Conservation (phyloP, 2,113 vertebrate genomes). For the Eolophus roseicapilla region DNA sequence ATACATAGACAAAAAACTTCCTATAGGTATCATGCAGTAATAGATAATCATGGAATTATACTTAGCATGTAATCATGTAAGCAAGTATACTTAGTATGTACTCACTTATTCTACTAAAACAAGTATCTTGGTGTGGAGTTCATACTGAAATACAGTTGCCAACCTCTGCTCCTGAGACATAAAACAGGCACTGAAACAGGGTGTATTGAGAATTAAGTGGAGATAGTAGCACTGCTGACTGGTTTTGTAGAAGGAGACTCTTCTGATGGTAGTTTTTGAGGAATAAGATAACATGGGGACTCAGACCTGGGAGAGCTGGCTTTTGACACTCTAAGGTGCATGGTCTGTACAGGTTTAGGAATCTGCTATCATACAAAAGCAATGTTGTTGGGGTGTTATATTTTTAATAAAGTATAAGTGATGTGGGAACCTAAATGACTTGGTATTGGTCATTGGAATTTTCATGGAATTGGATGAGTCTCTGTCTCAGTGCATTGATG, state of each 20-base stretch:
- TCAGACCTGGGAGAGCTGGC: not conserved
- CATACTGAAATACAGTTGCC: not conserved
- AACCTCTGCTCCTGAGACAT: not conserved
- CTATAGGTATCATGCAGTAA: not conserved
- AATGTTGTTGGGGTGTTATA: fast-evolving
- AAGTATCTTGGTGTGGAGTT: not conserved
- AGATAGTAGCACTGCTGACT: not conserved
- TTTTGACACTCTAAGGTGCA: not conserved
- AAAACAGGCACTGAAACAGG: not conserved
- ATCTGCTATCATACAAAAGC: not conserved
- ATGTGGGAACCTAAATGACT: not conserved
- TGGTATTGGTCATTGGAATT: not conserved
- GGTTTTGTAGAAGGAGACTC: not conserved
- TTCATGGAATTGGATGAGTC: too few relatives aligned
- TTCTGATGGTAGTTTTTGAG: not conserved
- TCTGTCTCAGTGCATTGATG: not conserved
- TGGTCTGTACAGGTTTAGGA: not conserved
- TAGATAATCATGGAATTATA: not conserved
- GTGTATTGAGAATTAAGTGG: not conserved
- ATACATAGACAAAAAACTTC: not conserved
- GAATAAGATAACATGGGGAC: too few relatives aligned
- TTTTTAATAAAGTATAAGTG: not conserved
- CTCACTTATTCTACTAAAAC: not conserved
- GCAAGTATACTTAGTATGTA: not conserved
- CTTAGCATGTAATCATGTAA: not conserved